Conservation (phyloP, 2,888 invertebrate genomes). For the Gnatocerus cornutus region DNA sequence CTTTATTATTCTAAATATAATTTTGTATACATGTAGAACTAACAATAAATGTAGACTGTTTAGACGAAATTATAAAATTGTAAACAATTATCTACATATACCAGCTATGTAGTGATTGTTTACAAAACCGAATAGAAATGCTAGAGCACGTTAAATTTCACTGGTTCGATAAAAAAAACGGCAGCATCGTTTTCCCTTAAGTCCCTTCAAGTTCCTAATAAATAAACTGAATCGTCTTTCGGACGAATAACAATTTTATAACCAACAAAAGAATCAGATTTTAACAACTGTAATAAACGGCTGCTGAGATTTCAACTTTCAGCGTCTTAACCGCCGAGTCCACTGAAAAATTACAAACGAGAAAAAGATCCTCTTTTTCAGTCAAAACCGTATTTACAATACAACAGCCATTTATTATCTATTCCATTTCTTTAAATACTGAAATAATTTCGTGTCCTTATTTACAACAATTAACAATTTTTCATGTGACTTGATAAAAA, state of each 20-base stretch:
- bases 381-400: not conserved
- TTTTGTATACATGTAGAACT: slow-evolving; percentile 60
- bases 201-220: slow-evolving; percentile 5
- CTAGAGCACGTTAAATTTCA: slow-evolving; percentile 41
- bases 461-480: slow-evolving; percentile 46
- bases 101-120: slow-evolving; percentile 55
- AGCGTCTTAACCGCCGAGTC: too few relatives aligned
- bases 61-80: slow-evolving; percentile 56
- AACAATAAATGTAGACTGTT: slow-evolving; percentile 56
- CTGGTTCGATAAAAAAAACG: slow-evolving; percentile 37
- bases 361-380: slow-evolving; percentile 5
- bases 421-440: slow-evolving; percentile 39
- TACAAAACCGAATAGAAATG: slow-evolving; percentile 49
- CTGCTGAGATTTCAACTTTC: not conserved
- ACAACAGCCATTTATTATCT: slow-evolving; percentile 20
- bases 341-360: slow-evolving; percentile 23
- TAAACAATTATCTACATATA: slow-evolving; percentile 53
- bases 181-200: slow-evolving; percentile 43
- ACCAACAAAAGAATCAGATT: slow-evolving; percentile 26
- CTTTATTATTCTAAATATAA: slow-evolving; percentile 58
- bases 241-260: slow-evolving; percentile 28
- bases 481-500: slow-evolving; percentile 40
- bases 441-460: slow-evolving; percentile 39
- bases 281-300: slow-evolving; percentile 23
- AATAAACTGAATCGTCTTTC: slow-evolving; percentile 31